Base-by-base conservation (phyloP, 2,888 invertebrate species). In the Polyploca ridens region DNA sequence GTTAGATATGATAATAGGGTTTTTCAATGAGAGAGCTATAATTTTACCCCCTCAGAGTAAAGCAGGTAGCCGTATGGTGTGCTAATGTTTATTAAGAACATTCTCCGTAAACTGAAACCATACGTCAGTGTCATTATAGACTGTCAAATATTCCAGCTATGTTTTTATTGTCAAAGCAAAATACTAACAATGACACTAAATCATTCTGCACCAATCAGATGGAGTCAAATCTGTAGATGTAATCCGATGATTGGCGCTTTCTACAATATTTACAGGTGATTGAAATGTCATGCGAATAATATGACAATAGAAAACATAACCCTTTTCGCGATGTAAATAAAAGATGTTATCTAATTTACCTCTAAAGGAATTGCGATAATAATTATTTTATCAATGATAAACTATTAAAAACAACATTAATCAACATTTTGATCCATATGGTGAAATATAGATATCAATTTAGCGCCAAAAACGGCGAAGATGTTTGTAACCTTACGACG, bases 401-500 rank as follows among this genome's bases (percentile, higher is more conserved):
- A 33, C 38, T 38, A 60, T 64, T 54, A 41, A 62, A 54, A 19
- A 19, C 14, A 19, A 49, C 59, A 58, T 65, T 11, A 44, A 54
- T 57, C 13, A 19, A 58, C 54, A 61, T 33, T 58, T 14, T 2
- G 2, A 33, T 33, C 58, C n/a, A 59, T 35, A 59, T 60, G 35
- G 59, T 60, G 35, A 59, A 65, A 63, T 63, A 62, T 58, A 65
- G 64, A 63, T 63, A n/a, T 67, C 68, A 75, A 68, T 57, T 68
- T 69, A 69, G 68, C 67, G 64, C 70, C 65, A 63, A 62, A 75
- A 71, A 60, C 64, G 64, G 69, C 62, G 73, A 76, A 74, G 69
- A 74, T 78, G 74, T 69, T 69, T 38, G 64, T 62, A 63, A 73
- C 62, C 63, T 65, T 71, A 73, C 73, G 73, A 72, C 76, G 72